A percentile compares a stretch with the other conserved stretches of the same genome.
phyloP scores from a whole-genome alignment of 2,113 vertebrate species.

The Haemorhous mexicanus region DNA sequence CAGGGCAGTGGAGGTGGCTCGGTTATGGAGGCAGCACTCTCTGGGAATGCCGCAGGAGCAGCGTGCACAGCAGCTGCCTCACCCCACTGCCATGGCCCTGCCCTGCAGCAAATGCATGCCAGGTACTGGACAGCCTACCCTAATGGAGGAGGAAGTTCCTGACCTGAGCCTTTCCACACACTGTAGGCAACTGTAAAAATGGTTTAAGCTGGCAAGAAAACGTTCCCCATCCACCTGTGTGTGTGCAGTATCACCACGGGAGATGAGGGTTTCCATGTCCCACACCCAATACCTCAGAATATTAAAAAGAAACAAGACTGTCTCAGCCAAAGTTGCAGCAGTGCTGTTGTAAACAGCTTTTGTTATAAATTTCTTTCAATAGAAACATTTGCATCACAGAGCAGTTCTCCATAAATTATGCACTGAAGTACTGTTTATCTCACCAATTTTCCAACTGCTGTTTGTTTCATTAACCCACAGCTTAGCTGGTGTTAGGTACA shows the following conservation, averaged over 20 bases:
- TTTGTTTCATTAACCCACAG: conserved; percentile 16
- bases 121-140: not conserved
- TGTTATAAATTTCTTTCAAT: not conserved
- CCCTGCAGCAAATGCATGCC: fast-evolving
- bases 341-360: not conserved
- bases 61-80: not conserved
- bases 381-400: not conserved
- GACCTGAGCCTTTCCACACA: not conserved
- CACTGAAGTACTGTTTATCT: not conserved
- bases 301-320: not conserved
- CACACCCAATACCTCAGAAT: not conserved
- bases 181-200: not conserved
- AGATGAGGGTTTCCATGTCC: not conserved
- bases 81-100: fast-evolving
- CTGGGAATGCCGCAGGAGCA: not conserved
- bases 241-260: fast-evolving
- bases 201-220: not conserved
- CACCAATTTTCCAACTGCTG: not conserved
- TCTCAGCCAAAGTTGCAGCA: not conserved
- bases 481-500: not conserved
- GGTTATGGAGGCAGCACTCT: fast-evolving
- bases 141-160: not conserved
- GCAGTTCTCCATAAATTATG: not conserved
- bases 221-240: not conserved
- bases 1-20: not conserved